A percentile compares a stretch with the other conserved stretches of the same genome.
Conservation (phyloP, 2,888 invertebrate genomes). For the Drosophila prostipennis region DNA sequence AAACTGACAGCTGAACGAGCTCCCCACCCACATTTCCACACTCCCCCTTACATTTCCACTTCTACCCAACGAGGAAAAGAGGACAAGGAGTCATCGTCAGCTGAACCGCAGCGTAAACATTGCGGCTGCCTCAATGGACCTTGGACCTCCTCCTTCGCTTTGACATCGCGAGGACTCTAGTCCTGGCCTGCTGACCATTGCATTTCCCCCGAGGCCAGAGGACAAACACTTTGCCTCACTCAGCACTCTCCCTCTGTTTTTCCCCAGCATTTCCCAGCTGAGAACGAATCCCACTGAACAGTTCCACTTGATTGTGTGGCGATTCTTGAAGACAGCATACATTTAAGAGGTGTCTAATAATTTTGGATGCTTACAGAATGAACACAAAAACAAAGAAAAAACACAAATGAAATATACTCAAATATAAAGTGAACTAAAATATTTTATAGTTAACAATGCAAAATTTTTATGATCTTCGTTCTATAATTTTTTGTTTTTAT, state of each 20-base stretch:
- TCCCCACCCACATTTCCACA: not conserved
- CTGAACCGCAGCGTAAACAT: constrained; percentile 63
- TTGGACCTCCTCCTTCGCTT: constrained; percentile 39
- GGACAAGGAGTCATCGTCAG: constrained; percentile 7
- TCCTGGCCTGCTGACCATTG: constrained; percentile 55
- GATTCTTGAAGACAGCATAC: not conserved
- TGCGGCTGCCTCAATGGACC: constrained; percentile 59
- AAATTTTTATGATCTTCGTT: too few species aligned
- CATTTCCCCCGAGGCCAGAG: constrained; percentile 57
- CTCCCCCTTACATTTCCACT: too few species aligned
- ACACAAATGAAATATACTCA: too few species aligned
- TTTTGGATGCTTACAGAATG: too few species aligned
- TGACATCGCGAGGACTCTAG: constrained; percentile 33
- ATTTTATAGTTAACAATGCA: too few species aligned
- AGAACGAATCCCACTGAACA: not conserved
- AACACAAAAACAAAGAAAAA: too few species aligned
- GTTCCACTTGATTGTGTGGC: constrained; percentile 9
- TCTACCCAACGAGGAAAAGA: too few species aligned
- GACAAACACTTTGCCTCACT: constrained; percentile 56
- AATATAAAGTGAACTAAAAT: too few species aligned
- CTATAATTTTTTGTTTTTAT: too few species aligned
- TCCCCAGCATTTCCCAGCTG: not conserved
- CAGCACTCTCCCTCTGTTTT: constrained; percentile 21
- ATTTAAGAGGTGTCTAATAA: too few species aligned
- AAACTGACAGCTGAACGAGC: constrained; percentile 61